Evolutionary conservation across 2,888 invertebrate genomes (phyloP), one percentile per base, ranked within the genome.

Genomic region (Acheta domesticus): DNA sequence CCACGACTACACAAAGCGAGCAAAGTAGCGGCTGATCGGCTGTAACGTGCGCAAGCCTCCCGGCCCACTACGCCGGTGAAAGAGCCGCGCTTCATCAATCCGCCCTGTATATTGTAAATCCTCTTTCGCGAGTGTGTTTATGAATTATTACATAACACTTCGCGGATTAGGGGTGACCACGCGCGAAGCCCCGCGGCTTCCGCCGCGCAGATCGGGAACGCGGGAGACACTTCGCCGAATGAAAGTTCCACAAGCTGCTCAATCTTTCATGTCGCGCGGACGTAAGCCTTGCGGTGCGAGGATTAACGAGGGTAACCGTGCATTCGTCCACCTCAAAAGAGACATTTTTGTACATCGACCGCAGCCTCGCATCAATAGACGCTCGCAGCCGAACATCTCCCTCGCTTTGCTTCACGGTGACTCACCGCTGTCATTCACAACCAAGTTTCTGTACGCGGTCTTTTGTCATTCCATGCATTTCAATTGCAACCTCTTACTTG

Each of bases 31-130:
- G n/a, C 14, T 62, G 62, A 62, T 62, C 62, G 62, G 62, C 62
- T 62, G 62, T 3, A 62, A n/a, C 62, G 36, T 8, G n/a, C 62
- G n/a, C 14, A 12, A 62, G 16, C 62, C 14, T 62, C 62, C 4
- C 62, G n/a, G 8, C 62, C 36, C 1, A 62, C 62, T 11, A 1
- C 62, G 16, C 12, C n/a, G 62, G n/a, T 12, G 62, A 62, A 62
- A 62, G 62, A 62, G 62, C 62, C 62, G 62, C 14, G 62, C 62
- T 62, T 62, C 62, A 62, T 62, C 62, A 62, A 62, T 62, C 62
- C 62, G 62, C 62, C 62, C 16, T 16, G 62, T 12, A 62, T 62
- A 62, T 62, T 62, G 62, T 4, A 62, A 62, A 62, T 62, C 62
- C 62, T 62, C 62, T 62, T 62, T 62, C 62, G 62, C 62, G 16